A percentile compares a stretch with the other conserved stretches of the same genome.
Evolutionary conservation across 2,113 vertebrate genomes (phyloP).

Genomic region (Dipodomys spectabilis): DNA sequence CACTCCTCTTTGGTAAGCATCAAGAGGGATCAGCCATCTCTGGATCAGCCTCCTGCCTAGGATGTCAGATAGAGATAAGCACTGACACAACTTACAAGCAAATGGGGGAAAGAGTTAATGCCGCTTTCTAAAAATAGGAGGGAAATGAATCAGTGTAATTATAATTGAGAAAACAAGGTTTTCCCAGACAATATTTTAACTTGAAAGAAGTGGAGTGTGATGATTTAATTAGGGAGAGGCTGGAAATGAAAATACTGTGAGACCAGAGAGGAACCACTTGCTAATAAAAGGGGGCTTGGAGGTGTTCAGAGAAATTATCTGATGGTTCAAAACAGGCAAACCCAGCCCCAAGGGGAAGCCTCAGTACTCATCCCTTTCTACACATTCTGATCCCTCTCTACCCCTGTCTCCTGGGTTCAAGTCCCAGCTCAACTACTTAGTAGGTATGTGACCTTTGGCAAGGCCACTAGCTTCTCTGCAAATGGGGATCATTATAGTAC

Average conservation of each 20-base stretch:
- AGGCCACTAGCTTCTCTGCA: neutral
- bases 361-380: too few relatives aligned
- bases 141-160: neutral
- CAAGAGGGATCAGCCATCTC: neutral
- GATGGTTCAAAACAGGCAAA: neutral
- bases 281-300: neutral
- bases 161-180: constrained; percentile 2
- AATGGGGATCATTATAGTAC: neutral
- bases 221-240: constrained; percentile 21
- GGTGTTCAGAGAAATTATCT: neutral
- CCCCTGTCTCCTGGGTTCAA: neutral
- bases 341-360: neutral
- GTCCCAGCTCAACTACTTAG: neutral
- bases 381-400: too few relatives aligned
- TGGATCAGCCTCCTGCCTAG: neutral
- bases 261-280: neutral
- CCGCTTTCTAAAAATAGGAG: constrained; percentile 8
- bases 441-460: neutral
- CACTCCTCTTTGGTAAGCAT: neutral
- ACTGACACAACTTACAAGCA: neutral
- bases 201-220: neutral
- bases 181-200: neutral
- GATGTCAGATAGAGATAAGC: neutral
- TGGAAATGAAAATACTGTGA: neutral
- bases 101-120: neutral